A percentile compares a stretch with the other conserved stretches of the same genome.
Conservation (phyloP, 1,140 invertebrate genomes). For the Capitella teleta region DNA sequence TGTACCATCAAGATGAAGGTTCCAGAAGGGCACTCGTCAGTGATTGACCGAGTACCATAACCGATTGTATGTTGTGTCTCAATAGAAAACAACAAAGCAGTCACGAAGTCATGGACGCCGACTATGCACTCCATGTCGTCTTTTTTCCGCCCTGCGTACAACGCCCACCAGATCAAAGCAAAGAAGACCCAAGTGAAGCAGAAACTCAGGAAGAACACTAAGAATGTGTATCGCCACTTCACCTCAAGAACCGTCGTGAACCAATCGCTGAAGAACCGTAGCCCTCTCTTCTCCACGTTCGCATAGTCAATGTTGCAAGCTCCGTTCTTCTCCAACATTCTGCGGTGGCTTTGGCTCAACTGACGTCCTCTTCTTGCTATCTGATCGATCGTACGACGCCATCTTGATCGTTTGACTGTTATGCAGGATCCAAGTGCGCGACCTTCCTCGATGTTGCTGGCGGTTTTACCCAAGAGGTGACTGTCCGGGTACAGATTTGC, state of each 20-base stretch:
- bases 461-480: too few species aligned
- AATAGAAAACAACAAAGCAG: conserved; percentile 43
- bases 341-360: too few species aligned
- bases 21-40: conserved; percentile 24
- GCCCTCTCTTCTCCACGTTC: conserved; percentile 30
- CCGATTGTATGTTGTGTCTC: conserved; percentile 47
- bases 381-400: too few species aligned
- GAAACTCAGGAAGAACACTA: not conserved
- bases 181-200: not conserved
- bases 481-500: too few species aligned
- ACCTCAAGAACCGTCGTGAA: conserved; percentile 57
- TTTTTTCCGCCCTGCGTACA: too few species aligned
- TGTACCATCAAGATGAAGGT: conserved; percentile 29
- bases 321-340: conserved; percentile 13
- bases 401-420: too few species aligned
- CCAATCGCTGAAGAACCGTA: conserved; percentile 52
- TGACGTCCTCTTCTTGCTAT: too few species aligned
- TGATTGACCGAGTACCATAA: conserved; percentile 58
- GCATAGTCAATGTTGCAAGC: conserved; percentile 9
- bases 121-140: too few species aligned
- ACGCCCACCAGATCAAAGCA: not conserved
- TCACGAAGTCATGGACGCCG: conserved; percentile 28
- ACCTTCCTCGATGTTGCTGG: too few species aligned
- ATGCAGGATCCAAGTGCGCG: too few species aligned
- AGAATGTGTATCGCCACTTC: not conserved